Evolutionary conservation across 2,888 invertebrate species (phyloP), one percentile per base, ranked within the genome.

Genomic region (Salticus scenicus): DNA sequence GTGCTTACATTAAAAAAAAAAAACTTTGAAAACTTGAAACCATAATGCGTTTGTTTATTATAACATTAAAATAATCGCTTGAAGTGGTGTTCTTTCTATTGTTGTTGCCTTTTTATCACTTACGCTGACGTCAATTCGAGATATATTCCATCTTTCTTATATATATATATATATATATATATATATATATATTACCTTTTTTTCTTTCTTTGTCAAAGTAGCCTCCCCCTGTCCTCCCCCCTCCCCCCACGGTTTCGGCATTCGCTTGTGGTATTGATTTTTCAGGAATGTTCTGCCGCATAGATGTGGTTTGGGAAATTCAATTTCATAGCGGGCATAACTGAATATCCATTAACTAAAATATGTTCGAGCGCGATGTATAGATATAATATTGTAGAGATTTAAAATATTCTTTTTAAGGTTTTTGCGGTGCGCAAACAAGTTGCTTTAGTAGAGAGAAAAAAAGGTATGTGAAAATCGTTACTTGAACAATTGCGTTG

Each of bases 241-340:
- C 24, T 24, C 7, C 57, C 17, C 24, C 5, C 57, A 24, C 24
- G 4, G 4, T 57, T 57, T 57, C 57, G 42, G 42, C 17, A 47
- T 47, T 14, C 42, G 42, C 37, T 37, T 37, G 7, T 10, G 7
- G 20, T 57, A 57, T 57, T 24, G 57, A 57, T 57, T 57, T 57
- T 57, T 57, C 57, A 57, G 57, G 57, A 57, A 57, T 57, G 57
- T 17, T 4, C 24, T 24, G 57, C 57, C 57, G 57, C 57, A 57
- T 57, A 24, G 5, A 57, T 57, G 24, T 24, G 57, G 57, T 57
- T 57, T 57, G 57, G 57, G 4, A 57, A 57, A 57, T 57, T 57
- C 24, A 24, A 24, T 57, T 24, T 47, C 47, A 47, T 10, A 47
- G 37, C 37, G 37, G 10, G 37, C 37, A 10, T 37, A 37, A 37